phyloP scores from a whole-genome alignment of 37 sponge, comb jelly and placozoan genomes.

The Halichondria panicea region DNA sequence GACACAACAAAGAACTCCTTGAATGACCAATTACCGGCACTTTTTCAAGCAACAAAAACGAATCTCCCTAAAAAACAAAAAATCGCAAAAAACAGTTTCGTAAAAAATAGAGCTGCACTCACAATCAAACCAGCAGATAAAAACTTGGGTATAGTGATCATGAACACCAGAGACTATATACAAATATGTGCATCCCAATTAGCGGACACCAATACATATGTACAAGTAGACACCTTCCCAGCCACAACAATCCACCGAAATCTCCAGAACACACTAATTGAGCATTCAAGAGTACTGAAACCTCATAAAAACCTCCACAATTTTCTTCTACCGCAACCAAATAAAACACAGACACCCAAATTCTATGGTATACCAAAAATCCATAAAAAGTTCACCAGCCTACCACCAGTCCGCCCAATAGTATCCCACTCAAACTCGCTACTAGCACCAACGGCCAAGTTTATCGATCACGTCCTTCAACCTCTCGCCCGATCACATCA shows the following conservation, averaged over 20 bases:
- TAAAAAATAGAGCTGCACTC: not conserved
- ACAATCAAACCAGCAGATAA: constrained; percentile 41
- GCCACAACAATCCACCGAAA: constrained; percentile 38
- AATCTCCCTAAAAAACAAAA: not conserved
- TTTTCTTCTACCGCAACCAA: constrained; percentile 2
- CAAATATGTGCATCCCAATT: not conserved
- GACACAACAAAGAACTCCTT: not conserved
- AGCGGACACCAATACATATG: not conserved
- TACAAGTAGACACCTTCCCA: constrained; percentile 48
- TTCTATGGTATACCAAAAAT: constrained; percentile 31
- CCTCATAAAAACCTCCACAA: not conserved
- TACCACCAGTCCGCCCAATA: constrained; percentile 32
- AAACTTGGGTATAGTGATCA: constrained; percentile 15
- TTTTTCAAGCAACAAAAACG: not conserved
- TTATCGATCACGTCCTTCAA: constrained; percentile 35
- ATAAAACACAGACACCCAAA: constrained; percentile 15
- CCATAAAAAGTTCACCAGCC: constrained; percentile 5
- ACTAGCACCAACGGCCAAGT: constrained; percentile 8
- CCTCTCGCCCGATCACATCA: constrained; percentile 31
- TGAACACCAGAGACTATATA: constrained; percentile 21
- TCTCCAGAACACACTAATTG: not conserved
- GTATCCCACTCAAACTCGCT: constrained; percentile 20
- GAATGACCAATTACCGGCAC: constrained; percentile 1
- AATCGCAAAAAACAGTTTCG: not conserved
- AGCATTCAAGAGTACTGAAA: not conserved